Base-by-base conservation (phyloP, 2,797 vertebrate species). In the Coilia nasus region DNA sequence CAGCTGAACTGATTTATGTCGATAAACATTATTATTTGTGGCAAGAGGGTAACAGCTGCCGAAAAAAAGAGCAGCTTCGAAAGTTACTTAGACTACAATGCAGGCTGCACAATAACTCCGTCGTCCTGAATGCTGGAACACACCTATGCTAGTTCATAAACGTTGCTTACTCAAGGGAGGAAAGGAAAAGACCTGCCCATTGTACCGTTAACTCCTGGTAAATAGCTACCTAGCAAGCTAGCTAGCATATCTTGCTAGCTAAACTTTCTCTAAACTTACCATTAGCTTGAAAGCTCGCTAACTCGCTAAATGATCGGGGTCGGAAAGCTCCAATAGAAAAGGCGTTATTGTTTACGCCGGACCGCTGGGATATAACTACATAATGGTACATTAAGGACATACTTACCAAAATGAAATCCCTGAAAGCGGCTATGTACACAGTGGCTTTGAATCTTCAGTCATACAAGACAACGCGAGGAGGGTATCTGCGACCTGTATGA, bases 171-270 rank as follows among this genome's bases (percentile, higher is more conserved):
- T 78, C 35, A 78, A 78, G 35, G 31, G 71, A 78, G 31, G 71
- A 44, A 21, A 78, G 71, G 71, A 78, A 78, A 78, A 78, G 35
- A 78, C 71, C 71, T 78, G 71, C 35, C 71, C 71, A 78, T 78
- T 78, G 71, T 78, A 78, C 31, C 71, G 71, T 41, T 78, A 44
- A 78, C 71, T 78, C 71, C 31, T 41, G 71, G 31, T 85, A 75
- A n/a, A 12, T 4, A 35, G 6, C 84, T 81, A 25, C 83, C 86
- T 85, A 85, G 83, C 82, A 81, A 75, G 84, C 84, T 83, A 87
- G 64, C 85, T 81, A 85, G 80, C 75, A 35, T 84, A 85, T 57
- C 57, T 81, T 31, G 67, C 75, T 41, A 41, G 71, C 71, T 78
- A 78, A 78, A 78, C 71, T 78, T 78, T 78, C 71, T 78, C 71